Evolutionary conservation across 2,888 invertebrate genomes (phyloP).

Genomic region (Blera fallax): DNA sequence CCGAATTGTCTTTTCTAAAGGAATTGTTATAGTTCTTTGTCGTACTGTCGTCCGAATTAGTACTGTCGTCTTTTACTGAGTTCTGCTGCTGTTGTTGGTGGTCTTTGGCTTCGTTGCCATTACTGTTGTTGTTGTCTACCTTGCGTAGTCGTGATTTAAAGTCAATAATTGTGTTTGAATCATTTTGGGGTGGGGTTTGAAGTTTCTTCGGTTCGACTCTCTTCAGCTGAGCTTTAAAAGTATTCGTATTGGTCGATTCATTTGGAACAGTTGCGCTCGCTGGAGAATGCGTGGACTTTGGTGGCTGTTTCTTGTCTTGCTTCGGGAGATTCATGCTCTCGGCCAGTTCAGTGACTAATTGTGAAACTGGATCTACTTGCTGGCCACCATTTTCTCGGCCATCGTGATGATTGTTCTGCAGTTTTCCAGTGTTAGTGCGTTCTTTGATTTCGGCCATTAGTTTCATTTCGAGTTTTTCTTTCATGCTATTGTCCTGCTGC

Average conservation of each 20-base stretch:
- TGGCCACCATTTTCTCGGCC: conserved; percentile 76
- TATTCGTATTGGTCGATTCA: conserved; percentile 79
- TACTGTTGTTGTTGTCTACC: conserved; percentile 84
- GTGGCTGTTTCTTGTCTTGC: conserved; percentile 75
- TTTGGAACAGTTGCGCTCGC: conserved; percentile 65
- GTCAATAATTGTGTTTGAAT: conserved; percentile 87
- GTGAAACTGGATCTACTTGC: conserved; percentile 88
- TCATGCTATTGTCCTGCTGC: conserved; percentile 82
- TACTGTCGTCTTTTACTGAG: conserved; percentile 73
- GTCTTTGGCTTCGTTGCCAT: conserved; percentile 75
- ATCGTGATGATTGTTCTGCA: conserved; percentile 81
- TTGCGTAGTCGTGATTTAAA: conserved; percentile 92
- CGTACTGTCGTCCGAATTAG: conserved; percentile 70
- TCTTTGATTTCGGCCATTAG: conserved; percentile 93
- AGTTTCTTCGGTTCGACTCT: conserved; percentile 87
- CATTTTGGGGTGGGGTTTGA: conserved; percentile 83
- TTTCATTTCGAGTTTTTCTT: conserved; percentile 91
- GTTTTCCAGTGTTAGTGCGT: conserved; percentile 86
- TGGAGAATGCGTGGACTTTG: conserved; percentile 56
- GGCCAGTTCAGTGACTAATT: conserved; percentile 91
- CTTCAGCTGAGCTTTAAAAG: conserved; percentile 87
- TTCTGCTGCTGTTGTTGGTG: conserved; percentile 73
- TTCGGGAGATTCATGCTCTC: conserved; percentile 89
- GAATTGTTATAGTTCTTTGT: conserved; percentile 70
- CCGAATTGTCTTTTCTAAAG: conserved; percentile 68